Base-by-base conservation (phyloP, 2,888 invertebrate genomes). In the Aleiodes leptofemur region DNA sequence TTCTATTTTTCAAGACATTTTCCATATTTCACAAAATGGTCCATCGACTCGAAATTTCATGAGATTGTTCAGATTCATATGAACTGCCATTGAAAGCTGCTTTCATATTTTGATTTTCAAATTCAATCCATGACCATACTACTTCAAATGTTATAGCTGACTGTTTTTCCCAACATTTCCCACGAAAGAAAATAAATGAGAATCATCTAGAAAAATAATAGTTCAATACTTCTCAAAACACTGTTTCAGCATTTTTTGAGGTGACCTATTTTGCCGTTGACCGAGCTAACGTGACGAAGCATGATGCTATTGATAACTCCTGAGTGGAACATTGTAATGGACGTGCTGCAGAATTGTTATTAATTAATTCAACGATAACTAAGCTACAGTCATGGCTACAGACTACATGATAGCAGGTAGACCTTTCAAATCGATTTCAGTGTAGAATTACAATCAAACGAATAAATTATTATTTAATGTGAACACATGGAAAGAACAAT, bases 381-480 rank as follows among this genome's bases (percentile, higher is more conserved):
- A 11, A 16, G 43, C 38, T 72, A 23, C 43, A 70, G 78, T 57
- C 66, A 81, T 81, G 81, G 80, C 78, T 69, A 77, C 78, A 29
- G 81, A 81, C 77, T 79, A 78, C 72, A 73, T 80, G 74, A 79
- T 81, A 70, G 76, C 77, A 29, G 80, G 81, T 81, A 68, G 78
- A 80, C 76, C 55, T 43, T 61, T 53, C 13, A 7, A 11, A n/a
- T 64, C 14, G 16, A 16, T n/a, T 8, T 14, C 31, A 38, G 43
- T 43, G n/a, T 8, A 29, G 23, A 13, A 57, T 43, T n/a, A 43
- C 23, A 53, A 72, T 59, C 8, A 51, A 4, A 57, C 0, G 13
- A 29, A 13, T 14, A 14, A 31, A 31, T 34, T n/a, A 61, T 43
- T 61, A 9, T 14, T 6, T 4, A 61, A 61, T 14, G 16, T 31